Conservation (phyloP, 2,888 invertebrate species). For the Imbricaverruca yamaguchii region DNA sequence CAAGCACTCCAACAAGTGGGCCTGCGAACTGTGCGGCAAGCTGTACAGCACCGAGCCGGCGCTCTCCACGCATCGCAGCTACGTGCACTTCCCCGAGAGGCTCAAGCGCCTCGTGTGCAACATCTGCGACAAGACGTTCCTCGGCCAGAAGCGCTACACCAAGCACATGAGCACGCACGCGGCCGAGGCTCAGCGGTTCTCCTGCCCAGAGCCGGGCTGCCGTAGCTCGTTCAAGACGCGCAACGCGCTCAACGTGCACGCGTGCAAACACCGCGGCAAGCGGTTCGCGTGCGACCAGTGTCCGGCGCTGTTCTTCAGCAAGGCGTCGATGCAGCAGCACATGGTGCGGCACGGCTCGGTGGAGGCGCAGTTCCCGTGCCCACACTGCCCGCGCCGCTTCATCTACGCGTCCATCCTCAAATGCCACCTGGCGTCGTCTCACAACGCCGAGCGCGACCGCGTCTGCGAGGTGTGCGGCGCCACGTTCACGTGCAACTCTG, state of each 20-base stretch:
- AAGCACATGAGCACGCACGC: neutral
- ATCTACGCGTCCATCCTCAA: slow-evolving; percentile 20
- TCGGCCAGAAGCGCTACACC: slow-evolving; percentile 8
- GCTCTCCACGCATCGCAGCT: slow-evolving; percentile 13
- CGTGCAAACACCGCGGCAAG: neutral
- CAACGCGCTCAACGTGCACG: slow-evolving; percentile 10
- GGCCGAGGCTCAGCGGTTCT: neutral
- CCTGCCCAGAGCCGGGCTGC: neutral
- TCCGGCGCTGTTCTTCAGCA: neutral
- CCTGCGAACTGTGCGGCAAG: neutral
- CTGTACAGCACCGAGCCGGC: slow-evolving; percentile 7
- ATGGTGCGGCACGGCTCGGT: slow-evolving; percentile 1
- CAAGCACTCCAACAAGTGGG: slow-evolving; percentile 12
- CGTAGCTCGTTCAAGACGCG: slow-evolving; percentile 1
- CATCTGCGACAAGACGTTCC: neutral
- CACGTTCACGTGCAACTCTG: slow-evolving; percentile 14
- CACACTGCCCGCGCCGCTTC: slow-evolving; percentile 17
- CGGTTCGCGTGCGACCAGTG: slow-evolving; percentile 12
- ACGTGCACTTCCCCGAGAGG: slow-evolving; percentile 8
- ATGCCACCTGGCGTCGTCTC: slow-evolving; percentile 9
- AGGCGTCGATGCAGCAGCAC: slow-evolving; percentile 14
- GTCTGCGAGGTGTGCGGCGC: slow-evolving; percentile 6
- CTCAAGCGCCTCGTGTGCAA: neutral
- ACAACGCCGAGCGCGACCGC: slow-evolving; percentile 4
- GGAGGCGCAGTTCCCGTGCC: neutral